These are phyloP conservation scores for Muscicapa comitata DNA, from an alignment of 2,797 vertebrate genomes.

Conservation along the genomic window DNA sequence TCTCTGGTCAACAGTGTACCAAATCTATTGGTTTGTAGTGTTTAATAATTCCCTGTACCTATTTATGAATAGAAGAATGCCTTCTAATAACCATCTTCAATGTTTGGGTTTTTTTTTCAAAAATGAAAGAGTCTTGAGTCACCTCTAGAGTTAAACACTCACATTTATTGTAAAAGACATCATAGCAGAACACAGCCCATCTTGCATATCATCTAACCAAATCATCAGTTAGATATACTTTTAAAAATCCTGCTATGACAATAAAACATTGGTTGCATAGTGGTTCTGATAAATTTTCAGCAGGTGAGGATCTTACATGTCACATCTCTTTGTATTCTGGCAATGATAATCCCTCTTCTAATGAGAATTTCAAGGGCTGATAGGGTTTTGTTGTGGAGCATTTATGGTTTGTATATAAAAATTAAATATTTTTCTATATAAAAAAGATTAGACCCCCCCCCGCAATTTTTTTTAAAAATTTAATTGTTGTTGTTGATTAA, in stretches of 20 bases:
- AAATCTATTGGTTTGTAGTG: not conserved
- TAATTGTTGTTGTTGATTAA: not conserved
- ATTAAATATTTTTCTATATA: not conserved
- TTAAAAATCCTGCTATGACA: not conserved
- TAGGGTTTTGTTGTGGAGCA: not conserved
- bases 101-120: not conserved
- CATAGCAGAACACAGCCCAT: not conserved
- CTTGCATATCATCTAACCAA: not conserved
- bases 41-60: not conserved
- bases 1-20: not conserved
- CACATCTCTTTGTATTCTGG: not conserved
- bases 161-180: not conserved
- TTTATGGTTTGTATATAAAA: not conserved
- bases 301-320: not conserved
- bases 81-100: not conserved
- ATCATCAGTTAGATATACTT: not conserved
- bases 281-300: not conserved
- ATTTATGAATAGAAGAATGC: not conserved
- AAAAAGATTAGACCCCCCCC: accelerated
- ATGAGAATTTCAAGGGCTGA: not conserved
- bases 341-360: not conserved
- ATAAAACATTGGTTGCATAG: not conserved
- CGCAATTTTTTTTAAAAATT: not conserved
- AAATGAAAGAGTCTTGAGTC: not conserved
- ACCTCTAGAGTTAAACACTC: not conserved